phyloP scores from a whole-genome alignment of 23 tunicate species.

The Clavelina lepadiformis region DNA sequence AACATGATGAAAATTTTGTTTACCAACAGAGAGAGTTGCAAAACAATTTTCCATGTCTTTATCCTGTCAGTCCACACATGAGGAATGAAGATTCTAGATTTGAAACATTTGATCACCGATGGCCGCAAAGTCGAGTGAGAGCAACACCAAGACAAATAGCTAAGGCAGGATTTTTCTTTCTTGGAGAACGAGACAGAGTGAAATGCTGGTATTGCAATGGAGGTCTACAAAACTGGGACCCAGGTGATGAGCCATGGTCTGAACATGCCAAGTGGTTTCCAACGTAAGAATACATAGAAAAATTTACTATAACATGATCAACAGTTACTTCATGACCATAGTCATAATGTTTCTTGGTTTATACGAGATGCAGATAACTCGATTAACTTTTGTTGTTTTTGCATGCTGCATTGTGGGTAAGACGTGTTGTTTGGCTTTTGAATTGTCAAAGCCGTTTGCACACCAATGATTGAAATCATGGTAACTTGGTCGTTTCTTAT shows the following conservation, averaged over 20 bases:
- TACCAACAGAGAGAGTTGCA: constrained; percentile 18
- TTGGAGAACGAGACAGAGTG: constrained; percentile 57
- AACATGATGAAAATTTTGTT: too few relatives aligned
- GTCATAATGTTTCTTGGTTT: too few relatives aligned
- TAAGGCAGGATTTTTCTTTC: constrained; percentile 62
- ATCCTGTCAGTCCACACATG: constrained; percentile 60
- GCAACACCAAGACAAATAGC: constrained; percentile 68
- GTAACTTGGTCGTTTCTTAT: too few relatives aligned
- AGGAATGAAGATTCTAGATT: constrained; percentile 24
- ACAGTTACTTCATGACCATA: too few relatives aligned
- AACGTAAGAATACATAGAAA: constrained; percentile 16
- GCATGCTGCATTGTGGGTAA: too few relatives aligned
- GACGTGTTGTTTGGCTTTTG: too few relatives aligned
- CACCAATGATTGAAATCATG: too few relatives aligned
- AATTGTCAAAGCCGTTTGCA: too few relatives aligned
- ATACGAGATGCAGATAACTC: too few relatives aligned
- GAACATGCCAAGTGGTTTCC: constrained; percentile 88
- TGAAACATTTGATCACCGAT: constrained; percentile 48
- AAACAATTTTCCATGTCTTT: constrained; percentile 44
- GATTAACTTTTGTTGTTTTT: too few relatives aligned
- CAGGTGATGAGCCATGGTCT: constrained; percentile 38
- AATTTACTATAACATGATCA: neutral
- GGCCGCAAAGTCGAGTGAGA: constrained; percentile 37
- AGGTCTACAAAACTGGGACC: constrained; percentile 69
- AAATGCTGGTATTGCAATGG: constrained; percentile 82